Evolutionary conservation across 2,797 vertebrate genomes (phyloP).

Genomic region (Ptychobarbus kaznakovi): DNA sequence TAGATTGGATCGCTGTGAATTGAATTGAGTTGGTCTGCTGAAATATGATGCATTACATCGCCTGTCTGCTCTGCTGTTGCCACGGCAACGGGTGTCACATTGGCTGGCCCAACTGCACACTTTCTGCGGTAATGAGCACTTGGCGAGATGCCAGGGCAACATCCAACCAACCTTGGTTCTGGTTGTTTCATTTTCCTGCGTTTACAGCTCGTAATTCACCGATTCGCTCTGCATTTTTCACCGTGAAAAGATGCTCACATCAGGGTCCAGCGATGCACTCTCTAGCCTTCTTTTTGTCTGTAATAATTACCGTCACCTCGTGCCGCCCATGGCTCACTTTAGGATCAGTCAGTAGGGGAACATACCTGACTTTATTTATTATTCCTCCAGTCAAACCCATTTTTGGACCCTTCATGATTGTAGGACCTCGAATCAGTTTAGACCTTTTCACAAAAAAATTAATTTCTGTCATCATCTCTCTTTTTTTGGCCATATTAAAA

Average conservation of each 20-base stretch:
- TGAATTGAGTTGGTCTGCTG: constrained; percentile 60
- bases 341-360: not conserved
- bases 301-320: not conserved
- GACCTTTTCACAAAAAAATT: not conserved
- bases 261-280: not conserved
- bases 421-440: not conserved
- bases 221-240: constrained; percentile 31
- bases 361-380: constrained; percentile 2
- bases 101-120: constrained; percentile 68
- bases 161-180: constrained; percentile 27
- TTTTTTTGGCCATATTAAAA: not conserved
- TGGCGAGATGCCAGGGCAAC: constrained; percentile 76
- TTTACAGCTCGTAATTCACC: constrained; percentile 35
- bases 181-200: constrained; percentile 12
- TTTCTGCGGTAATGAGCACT: constrained; percentile 72
- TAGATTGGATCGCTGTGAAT: constrained; percentile 47
- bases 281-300: constrained; percentile 12
- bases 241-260: constrained; percentile 13
- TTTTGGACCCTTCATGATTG: not conserved
- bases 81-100: constrained; percentile 80
- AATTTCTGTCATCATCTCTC: not conserved
- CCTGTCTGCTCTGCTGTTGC: constrained; percentile 78
- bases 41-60: constrained; percentile 77
- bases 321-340: not conserved
- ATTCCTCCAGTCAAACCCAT: not conserved